Evolutionary conservation across 2,797 vertebrate species (phyloP).

Genomic region (Alosa sapidissima): DNA sequence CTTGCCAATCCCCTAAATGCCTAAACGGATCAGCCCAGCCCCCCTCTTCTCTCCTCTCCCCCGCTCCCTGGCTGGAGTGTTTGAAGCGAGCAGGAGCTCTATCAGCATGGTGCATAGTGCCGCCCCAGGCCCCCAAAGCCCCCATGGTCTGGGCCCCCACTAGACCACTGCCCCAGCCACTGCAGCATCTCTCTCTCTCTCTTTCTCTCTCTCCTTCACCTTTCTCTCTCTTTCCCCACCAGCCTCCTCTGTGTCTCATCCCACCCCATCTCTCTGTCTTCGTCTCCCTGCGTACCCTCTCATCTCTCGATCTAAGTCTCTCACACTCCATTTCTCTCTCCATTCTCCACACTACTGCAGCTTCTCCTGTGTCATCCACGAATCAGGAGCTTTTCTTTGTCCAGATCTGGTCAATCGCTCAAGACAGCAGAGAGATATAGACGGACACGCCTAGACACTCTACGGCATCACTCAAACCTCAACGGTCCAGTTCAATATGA

Average conservation of each 20-base stretch:
- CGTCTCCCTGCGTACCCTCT: conserved; percentile 2
- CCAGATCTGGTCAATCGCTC: neutral
- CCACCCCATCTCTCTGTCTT: conserved; percentile 10
- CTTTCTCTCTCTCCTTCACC: neutral
- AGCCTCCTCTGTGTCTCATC: too few relatives aligned
- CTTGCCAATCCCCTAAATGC: conserved; percentile 22
- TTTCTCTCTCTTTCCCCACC: neutral
- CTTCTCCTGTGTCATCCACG: neutral
- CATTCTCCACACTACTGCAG: neutral
- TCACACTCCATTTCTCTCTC: neutral
- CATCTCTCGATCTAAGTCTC: neutral
- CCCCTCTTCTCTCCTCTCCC: conserved; percentile 26
- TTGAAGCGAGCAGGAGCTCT: conserved; percentile 19
- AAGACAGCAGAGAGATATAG: too few relatives aligned
- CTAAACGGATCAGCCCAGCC: conserved; percentile 63
- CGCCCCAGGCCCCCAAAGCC: conserved; percentile 29
- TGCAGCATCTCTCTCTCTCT: neutral
- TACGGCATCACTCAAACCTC: neutral
- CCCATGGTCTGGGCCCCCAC: neutral
- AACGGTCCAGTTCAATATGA: neutral
- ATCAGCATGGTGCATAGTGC: neutral
- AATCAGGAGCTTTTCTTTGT: neutral
- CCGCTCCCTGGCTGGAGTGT: conserved; percentile 38
- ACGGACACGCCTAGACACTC: neutral
- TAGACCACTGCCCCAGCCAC: conserved; percentile 9